A percentile compares a stretch with the other conserved stretches of the same genome.
Conservation (phyloP, 2,113 vertebrate species). For the Rattus rattus region DNA sequence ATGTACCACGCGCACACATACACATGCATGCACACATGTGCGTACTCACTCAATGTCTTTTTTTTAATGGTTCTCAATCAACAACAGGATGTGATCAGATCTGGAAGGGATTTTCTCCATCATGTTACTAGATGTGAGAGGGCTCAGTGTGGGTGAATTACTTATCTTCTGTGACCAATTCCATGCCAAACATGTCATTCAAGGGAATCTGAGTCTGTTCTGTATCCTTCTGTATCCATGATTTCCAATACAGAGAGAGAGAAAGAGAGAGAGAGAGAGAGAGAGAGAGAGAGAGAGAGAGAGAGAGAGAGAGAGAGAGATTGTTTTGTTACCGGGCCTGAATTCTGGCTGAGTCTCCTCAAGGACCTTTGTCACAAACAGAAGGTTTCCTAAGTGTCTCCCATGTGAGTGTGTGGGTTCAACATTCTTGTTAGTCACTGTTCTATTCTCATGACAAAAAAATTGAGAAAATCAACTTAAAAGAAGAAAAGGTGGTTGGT, state of each 20-base stretch:
- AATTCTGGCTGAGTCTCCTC: neutral
- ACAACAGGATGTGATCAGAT: neutral
- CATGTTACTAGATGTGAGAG: neutral
- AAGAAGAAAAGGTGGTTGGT: neutral
- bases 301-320: neutral
- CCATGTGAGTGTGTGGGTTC: neutral
- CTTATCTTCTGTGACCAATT: neutral
- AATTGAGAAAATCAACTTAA: neutral
- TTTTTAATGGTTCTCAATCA: neutral
- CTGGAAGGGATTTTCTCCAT: neutral
- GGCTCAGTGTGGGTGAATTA: neutral
- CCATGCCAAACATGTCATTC: neutral
- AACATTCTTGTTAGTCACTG: neutral
- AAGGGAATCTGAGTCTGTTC: neutral
- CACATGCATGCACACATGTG: neutral
- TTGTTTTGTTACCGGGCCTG: neutral
- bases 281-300: neutral
- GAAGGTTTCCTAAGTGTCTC: neutral
- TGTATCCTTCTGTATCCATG: too few species aligned
- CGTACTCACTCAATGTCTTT: neutral
- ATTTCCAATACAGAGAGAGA: neutral
- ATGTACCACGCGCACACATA: neutral
- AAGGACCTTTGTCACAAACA: neutral
- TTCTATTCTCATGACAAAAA: neutral
- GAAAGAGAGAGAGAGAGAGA: neutral